Evolutionary conservation across 2,797 vertebrate genomes (phyloP), one percentile per base, ranked within the genome.

Genomic region (Rhinichthys osculus): DNA sequence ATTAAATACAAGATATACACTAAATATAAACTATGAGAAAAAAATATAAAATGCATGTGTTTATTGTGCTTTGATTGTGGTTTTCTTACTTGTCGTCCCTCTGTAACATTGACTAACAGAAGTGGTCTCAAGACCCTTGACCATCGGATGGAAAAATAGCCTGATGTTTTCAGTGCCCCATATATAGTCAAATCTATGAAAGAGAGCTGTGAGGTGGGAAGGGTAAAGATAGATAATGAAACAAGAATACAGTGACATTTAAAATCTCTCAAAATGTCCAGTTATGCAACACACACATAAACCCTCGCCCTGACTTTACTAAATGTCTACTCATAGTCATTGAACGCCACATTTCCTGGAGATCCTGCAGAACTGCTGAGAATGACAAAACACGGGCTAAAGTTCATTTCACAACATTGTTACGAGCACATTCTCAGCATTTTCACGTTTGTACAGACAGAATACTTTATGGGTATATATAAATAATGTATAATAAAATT

Each of bases 21-120:
- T 17, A 50, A 17, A 16, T 17, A 16, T 50, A 6, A 50, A 50
- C 47, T 16, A 2, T 54, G 5, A 54, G 2, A 38, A 77, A 14
- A 14, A 17, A 4, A 23, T 38, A 38, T 7, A 1, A 14, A 23
- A 57, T 57, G 21, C 1, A 40, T 7, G 23, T 3, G n/a, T 40
- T n/a, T 16, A 30, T 30, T 77, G 47, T 27, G 19, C 21, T 62
- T 33, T 69, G 35, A 33, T 50, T 59, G 66, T 44, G n/a, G 16
- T 78, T 47, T 67, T 72, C 73, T 92, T 92, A 98, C 97, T 96
- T 98, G 98, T 5, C 96, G 95, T 87, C 97, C 97, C 92, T 99
- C 97, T 0, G 97, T 96, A 71, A 98, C 94, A 91, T 99, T 99
- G 90, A 99, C 95, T 84, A 98, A 89, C 44, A 99, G 97, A 71